Base-by-base conservation (phyloP, 2,113 vertebrate species). In the Psammodynastes pulverulentus region DNA sequence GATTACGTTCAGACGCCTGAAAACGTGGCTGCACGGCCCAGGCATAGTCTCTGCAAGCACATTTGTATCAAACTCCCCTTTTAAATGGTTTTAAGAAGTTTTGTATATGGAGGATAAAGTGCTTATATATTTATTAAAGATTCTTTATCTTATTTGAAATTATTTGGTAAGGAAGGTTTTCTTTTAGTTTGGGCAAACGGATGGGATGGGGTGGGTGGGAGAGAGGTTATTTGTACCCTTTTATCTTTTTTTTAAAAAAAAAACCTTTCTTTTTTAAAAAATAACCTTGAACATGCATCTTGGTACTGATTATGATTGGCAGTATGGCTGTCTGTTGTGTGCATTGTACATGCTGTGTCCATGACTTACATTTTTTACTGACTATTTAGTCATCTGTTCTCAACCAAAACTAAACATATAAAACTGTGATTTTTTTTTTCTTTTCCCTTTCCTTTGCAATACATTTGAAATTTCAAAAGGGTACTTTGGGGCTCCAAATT, bases 401-500 rank as follows among this genome's bases (percentile, higher is more conserved):
- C 96, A 98, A 97, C 97, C 98, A 98, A 98, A 98, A 98, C 96
- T 96, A 89, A 93, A 93, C 95, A 93, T 95, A 96, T 93, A 95
- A 97, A 96, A 97, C 97, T 98, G 97, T 98, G 97, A 97, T 98
- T 97, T 97, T 97, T 95, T 9, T 51, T 34, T 29, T n/a, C n/a
- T n/a, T 23, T 97, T 97, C 98, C 97, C 21, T 97, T 98, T 97
- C 45, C 88, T 89, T 98, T 98, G 97, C 97, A 98, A 98, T 98
- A 98, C 96, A 96, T 97, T 97, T 97, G 95, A 97, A 97, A 98
- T 98, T 98, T 98, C 97, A 97, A 97, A 89, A 98, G 98, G 98
- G 98, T 99, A 99, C 98, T 98, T 98, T 96, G 97, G 97, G 96
- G 97, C 97, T 98, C 97, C 97, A 97, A 98, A 98, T 98, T 97